A percentile compares a stretch with the other conserved stretches of the same genome.
Evolutionary conservation across 1,140 invertebrate species (phyloP).

Genomic region (Drosophila athabasca): DNA sequence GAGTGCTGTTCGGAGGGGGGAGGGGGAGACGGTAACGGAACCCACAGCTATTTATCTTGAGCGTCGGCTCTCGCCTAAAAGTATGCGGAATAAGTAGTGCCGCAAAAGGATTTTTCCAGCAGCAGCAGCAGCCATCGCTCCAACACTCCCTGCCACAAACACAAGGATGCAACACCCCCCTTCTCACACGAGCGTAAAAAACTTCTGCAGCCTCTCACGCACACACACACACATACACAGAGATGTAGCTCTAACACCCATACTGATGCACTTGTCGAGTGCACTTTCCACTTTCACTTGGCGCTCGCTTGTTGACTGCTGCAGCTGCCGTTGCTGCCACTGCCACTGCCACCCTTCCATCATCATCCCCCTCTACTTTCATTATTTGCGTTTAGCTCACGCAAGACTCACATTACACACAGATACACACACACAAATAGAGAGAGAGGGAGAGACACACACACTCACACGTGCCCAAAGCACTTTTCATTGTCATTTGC

Average conservation of each 20-base stretch:
- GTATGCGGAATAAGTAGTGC: constrained; percentile 70
- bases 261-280: constrained; percentile 54
- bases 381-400: constrained; percentile 78
- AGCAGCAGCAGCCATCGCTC: too few relatives aligned
- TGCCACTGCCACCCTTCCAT: constrained; percentile 7
- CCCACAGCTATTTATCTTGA: constrained; percentile 77
- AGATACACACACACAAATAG: constrained; percentile 4
- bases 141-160: constrained; percentile 21
- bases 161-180: constrained; percentile 5
- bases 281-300: constrained; percentile 80
- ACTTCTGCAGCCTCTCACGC: not conserved
- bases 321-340: constrained; percentile 32
- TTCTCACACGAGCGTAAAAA: constrained; percentile 21
- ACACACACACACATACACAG: constrained; percentile 1
- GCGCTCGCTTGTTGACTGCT: constrained; percentile 74
- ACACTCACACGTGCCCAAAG: constrained; percentile 34
- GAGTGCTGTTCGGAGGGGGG: constrained; percentile 20
- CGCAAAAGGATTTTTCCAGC: not conserved
- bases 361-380: constrained; percentile 51
- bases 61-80: constrained; percentile 47
- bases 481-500: constrained; percentile 73
- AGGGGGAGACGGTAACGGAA: constrained; percentile 10
- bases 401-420: constrained; percentile 64
- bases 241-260: not conserved
- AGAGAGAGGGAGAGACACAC: not conserved